A percentile compares a stretch with the other conserved stretches of the same genome.
These are phyloP conservation scores for Ceyx erithaca DNA, from an alignment of 2,797 vertebrate genomes.

Conservation along the genomic window DNA sequence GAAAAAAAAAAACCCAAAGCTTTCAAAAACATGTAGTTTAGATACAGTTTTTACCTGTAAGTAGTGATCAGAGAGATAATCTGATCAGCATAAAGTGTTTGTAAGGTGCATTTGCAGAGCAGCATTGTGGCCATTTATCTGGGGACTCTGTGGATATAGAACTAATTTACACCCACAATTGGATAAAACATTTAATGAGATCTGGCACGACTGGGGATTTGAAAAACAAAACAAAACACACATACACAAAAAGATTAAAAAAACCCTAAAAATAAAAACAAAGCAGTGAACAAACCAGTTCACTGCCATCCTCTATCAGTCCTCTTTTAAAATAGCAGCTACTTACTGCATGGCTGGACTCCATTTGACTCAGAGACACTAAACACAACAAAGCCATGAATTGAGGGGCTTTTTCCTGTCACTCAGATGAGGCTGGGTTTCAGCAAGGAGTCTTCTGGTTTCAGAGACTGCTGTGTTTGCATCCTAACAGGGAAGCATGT, in stretches of 20 bases:
- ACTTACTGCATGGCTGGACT: neutral
- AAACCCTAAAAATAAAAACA: neutral
- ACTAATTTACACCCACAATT: neutral
- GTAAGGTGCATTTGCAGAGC: neutral
- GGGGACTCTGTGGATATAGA: neutral
- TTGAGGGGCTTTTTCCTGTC: accelerated
- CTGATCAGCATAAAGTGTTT: neutral
- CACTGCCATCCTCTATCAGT: neutral
- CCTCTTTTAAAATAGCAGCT: neutral
- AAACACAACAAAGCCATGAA: neutral
- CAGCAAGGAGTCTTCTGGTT: neutral
- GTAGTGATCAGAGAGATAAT: neutral
- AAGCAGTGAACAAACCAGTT: neutral
- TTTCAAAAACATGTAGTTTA: neutral
- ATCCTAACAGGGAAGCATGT: neutral
- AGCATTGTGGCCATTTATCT: neutral
- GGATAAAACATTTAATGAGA: neutral
- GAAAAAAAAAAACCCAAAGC: too few species aligned
- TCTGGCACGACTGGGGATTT: neutral
- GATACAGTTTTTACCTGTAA: neutral
- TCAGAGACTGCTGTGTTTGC: neutral
- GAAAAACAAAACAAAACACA: neutral
- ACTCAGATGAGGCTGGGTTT: neutral
- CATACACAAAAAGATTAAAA: neutral
- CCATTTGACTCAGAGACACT: neutral